phyloP scores from a whole-genome alignment of 2,888 invertebrate genomes.

The Artemia sinica region DNA sequence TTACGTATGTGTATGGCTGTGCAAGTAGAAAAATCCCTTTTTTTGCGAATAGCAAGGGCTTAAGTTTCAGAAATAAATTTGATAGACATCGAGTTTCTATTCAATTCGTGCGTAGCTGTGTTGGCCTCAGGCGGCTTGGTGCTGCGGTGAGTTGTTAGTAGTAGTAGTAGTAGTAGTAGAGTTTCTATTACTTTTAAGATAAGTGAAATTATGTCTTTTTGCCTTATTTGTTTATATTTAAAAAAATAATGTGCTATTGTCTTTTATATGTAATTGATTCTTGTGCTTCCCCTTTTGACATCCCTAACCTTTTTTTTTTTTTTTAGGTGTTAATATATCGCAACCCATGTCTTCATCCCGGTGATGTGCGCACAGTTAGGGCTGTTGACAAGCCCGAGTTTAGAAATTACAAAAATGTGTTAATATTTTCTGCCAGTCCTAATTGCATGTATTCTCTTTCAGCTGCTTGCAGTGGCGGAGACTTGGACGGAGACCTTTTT shows the following conservation, averaged over 20 bases:
- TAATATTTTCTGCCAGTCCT: neutral
- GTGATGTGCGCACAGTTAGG: conserved; percentile 31
- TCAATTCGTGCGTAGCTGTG: too few species aligned
- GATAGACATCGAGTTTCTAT: too few species aligned
- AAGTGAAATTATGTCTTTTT: neutral
- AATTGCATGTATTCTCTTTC: conserved; percentile 5
- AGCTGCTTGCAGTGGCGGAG: conserved; percentile 29
- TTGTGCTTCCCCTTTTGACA: neutral
- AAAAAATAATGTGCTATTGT: neutral
- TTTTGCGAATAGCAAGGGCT: too few species aligned
- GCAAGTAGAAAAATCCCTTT: too few species aligned
- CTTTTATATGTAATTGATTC: too few species aligned
- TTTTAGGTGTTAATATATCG: conserved; percentile 33
- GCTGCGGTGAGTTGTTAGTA: too few species aligned
- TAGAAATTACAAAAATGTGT: conserved; percentile 13
- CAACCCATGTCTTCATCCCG: conserved; percentile 33
- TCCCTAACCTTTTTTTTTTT: too few species aligned
- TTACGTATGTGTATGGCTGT: too few species aligned
- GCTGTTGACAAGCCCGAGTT: conserved; percentile 26
- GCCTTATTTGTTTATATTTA: neutral
- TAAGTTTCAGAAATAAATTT: too few species aligned
- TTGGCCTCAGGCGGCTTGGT: too few species aligned
- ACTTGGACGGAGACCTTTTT: conserved; percentile 33
- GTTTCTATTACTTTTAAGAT: too few species aligned
- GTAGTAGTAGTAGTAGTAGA: too few species aligned